A percentile compares a stretch with the other conserved stretches of the same genome.
Conservation (phyloP, 2,797 vertebrate species). For the Argya squamiceps region DNA sequence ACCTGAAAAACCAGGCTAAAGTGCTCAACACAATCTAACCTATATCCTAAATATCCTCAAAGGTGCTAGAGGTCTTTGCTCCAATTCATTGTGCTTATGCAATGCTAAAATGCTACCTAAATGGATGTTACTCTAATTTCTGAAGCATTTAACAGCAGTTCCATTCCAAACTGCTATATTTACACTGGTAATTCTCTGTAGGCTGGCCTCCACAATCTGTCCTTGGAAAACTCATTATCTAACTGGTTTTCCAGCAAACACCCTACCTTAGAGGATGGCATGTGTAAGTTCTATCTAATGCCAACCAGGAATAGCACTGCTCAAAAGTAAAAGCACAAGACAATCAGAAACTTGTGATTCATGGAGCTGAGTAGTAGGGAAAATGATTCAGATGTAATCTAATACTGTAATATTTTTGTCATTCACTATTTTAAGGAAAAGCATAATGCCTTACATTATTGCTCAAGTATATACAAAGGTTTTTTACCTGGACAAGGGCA, state of each 20-base stretch:
- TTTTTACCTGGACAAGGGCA: constrained; percentile 94
- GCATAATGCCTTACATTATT: neutral
- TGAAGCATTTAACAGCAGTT: neutral
- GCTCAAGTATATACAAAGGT: neutral
- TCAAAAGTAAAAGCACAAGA: neutral
- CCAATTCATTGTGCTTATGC: neutral
- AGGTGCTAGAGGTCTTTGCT: neutral
- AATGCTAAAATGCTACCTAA: neutral
- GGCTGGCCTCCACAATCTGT: neutral
- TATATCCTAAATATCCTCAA: neutral
- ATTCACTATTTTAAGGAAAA: neutral
- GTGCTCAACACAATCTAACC: neutral
- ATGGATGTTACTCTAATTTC: neutral
- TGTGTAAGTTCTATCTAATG: neutral
- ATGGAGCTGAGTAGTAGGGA: neutral
- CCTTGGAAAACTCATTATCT: neutral
- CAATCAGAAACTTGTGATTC: neutral
- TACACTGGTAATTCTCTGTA: neutral
- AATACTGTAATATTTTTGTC: neutral
- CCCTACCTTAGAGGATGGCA: neutral
- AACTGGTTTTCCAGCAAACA: neutral
- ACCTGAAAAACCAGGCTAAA: neutral
- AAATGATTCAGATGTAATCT: neutral
- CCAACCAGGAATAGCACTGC: neutral
- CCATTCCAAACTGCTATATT: neutral